Evolutionary conservation across 2,888 invertebrate genomes (phyloP).

Genomic region (Pharmacophagus antenor): DNA sequence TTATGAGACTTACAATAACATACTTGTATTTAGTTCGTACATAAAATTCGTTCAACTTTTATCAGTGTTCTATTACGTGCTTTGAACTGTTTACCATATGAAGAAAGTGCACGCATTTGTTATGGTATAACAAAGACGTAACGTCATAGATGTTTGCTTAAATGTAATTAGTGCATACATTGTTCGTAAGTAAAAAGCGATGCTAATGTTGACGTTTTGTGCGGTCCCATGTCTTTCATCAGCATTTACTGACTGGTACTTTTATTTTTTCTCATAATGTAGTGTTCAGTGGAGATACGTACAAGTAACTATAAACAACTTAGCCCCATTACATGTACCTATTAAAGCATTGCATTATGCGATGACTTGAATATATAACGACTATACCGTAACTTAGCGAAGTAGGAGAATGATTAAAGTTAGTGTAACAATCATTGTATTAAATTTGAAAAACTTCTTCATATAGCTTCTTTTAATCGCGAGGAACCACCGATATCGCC

Average conservation of each 20-base stretch:
- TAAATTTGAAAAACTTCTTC: not conserved
- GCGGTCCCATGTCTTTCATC: not conserved
- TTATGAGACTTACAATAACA: too few species aligned
- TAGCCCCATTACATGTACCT: not conserved
- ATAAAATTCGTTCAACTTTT: too few species aligned
- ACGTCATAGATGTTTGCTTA: not conserved
- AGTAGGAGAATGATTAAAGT: not conserved
- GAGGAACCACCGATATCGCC: too few species aligned
- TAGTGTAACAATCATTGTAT: not conserved
- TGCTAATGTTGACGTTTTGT: not conserved
- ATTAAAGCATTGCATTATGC: not conserved
- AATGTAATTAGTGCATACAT: not conserved
- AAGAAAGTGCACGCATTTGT: not conserved
- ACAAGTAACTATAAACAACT: constrained; percentile 4
- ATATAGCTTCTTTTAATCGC: too few species aligned
- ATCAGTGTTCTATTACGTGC: too few species aligned
- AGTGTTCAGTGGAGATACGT: not conserved
- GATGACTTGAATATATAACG: not conserved
- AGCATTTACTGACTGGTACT: not conserved
- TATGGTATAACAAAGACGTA: not conserved
- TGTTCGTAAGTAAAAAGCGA: not conserved
- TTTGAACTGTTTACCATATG: too few species aligned
- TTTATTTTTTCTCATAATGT: too few species aligned
- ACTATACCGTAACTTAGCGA: not conserved
- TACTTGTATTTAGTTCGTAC: too few species aligned